Evolutionary conservation across 2,113 vertebrate genomes (phyloP), one percentile per base, ranked within the genome.

Genomic region (Catharus fuscescens): DNA sequence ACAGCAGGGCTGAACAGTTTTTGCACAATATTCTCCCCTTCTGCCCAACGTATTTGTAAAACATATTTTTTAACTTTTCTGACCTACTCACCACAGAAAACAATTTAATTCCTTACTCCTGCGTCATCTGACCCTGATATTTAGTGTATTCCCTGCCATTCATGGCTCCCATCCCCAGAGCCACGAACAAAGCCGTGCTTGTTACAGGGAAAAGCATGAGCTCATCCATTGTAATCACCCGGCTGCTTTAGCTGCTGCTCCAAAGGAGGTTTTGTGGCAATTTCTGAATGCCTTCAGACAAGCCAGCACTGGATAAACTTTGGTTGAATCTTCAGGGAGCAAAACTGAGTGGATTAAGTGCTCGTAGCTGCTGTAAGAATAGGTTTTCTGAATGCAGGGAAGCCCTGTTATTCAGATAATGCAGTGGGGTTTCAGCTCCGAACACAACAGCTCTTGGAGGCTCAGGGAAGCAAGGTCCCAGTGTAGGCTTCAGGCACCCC

Each of bases 161-260:
- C 95, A 94, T 28, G 3, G 54, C 82, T 96, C 86, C 89, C 61
- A 44, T 93, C 90, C 77, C 76, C 61, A 28, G 88, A 57, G 85
- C 78, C 19, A 5, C 5, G 71, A 95, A 97, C 96, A 97, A 97
- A 96, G 94, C 93, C 21, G 1, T 2, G 76, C 90, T 96, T 97
- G 95, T 96, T 97, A 26, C 44, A 24, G 24, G 83, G 59, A 36
- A 72, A 96, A 78, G 88, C 93, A 97, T 97, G 93, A 97, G 96
- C 93, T 97, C 95, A 96, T 92, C 95, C 96, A 88, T 96, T 97
- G 90, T 97, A 78, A 94, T 93, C 93, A 76, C 65, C 86, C 52
- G 24, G 65, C 80, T 1, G 53, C 93, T 81, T 74, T 67, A 66
- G 93, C 96, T 92, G 88, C 92, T 40, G 71, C 92, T 94, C 92